A percentile compares a stretch with the other conserved stretches of the same genome.
phyloP scores from a whole-genome alignment of 2,888 invertebrate species.

The Diarsia brunnea region DNA sequence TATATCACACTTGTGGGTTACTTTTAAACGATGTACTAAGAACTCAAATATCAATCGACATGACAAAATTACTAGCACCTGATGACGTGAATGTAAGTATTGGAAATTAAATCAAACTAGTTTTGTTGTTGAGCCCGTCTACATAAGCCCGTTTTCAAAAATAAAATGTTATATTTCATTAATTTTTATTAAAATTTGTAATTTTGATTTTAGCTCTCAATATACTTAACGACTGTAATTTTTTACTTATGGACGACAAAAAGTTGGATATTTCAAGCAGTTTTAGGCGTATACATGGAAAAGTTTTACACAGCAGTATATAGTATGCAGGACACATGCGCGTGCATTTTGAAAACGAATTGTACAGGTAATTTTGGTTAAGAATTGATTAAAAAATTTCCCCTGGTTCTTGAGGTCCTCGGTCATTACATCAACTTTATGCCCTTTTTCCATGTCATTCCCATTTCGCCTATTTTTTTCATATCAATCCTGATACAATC shows the following conservation, averaged over 20 bases:
- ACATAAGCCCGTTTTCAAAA: too few relatives aligned
- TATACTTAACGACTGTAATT: background rate
- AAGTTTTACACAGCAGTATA: background rate
- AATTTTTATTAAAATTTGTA: background rate
- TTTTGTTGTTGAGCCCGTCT: background rate
- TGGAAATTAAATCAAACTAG: background rate
- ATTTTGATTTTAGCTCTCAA: background rate
- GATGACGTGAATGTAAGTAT: background rate
- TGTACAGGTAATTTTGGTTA: background rate
- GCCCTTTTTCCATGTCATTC: background rate
- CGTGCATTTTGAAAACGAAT: background rate
- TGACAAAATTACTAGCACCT: background rate
- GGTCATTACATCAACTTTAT: background rate
- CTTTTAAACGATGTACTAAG: background rate
- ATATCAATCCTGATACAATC: background rate
- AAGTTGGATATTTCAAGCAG: background rate
- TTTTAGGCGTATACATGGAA: background rate
- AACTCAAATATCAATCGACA: background rate
- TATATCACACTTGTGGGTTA: background rate
- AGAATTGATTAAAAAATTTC: background rate
- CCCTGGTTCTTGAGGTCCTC: background rate
- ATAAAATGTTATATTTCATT: too few relatives aligned
- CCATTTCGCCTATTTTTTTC: background rate
- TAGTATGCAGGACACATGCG: background rate
- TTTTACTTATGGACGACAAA: background rate